Conservation (phyloP, 2,888 invertebrate species). For the Athrips mouffetella region DNA sequence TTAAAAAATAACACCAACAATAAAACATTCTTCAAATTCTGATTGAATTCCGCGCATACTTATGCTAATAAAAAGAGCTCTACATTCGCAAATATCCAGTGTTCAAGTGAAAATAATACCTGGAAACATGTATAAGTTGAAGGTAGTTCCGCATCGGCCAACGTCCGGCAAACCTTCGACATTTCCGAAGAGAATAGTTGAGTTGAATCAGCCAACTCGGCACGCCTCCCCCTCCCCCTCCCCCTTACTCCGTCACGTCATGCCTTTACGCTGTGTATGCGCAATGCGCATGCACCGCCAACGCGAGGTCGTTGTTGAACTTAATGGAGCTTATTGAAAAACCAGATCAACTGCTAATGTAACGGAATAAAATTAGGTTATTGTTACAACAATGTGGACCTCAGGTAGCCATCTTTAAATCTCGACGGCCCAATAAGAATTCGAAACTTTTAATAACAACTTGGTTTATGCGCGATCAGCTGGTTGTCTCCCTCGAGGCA, state of each 20-base stretch:
- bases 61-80: conserved; percentile 30
- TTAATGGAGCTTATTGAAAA: conserved; percentile 73
- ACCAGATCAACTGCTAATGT: conserved; percentile 60
- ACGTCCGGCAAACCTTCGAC: conserved; percentile 76
- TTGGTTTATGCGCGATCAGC: conserved; percentile 30
- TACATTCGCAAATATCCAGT: conserved; percentile 37
- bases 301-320: conserved; percentile 68
- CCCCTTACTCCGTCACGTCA: neutral
- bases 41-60: conserved; percentile 1
- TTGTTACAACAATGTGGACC: conserved; percentile 71
- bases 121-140: conserved; percentile 66
- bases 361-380: conserved; percentile 75
- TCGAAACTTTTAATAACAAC: conserved; percentile 56
- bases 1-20: too few species aligned
- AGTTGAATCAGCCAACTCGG: conserved; percentile 52
- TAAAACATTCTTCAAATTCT: too few species aligned
- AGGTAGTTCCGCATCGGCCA: conserved; percentile 72
- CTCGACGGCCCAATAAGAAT: conserved; percentile 71
- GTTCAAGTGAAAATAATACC: conserved; percentile 52
- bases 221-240: neutral
- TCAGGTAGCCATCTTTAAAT: conserved; percentile 73
- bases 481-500: conserved; percentile 51
- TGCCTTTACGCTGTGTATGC: conserved; percentile 9
- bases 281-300: conserved; percentile 26
- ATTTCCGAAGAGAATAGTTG: conserved; percentile 67